These are phyloP conservation scores for Tetheella fluctuosa DNA, from an alignment of 2,888 invertebrate species.

Conservation along the genomic window DNA sequence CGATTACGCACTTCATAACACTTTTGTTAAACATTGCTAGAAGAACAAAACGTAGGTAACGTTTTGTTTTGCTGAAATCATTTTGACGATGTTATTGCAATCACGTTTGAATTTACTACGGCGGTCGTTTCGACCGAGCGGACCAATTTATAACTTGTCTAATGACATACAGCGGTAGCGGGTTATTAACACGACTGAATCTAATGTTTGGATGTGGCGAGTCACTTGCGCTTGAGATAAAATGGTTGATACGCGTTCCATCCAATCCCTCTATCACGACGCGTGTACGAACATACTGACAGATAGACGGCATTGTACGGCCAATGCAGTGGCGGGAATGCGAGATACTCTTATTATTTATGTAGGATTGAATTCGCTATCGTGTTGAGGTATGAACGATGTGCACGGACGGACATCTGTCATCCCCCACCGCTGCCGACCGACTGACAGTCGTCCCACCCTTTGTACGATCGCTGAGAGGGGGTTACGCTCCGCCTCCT, in stretches of 20 bases:
- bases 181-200: constrained; percentile 46
- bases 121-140: constrained; percentile 25
- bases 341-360: constrained; percentile 66
- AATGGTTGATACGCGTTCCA: constrained; percentile 20
- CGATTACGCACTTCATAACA: background rate
- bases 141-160: constrained; percentile 36
- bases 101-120: constrained; percentile 23
- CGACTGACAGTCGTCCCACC: constrained; percentile 70
- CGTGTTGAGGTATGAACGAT: constrained; percentile 75
- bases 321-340: constrained; percentile 24
- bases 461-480: constrained; percentile 40
- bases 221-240: constrained; percentile 40
- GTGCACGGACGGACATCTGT: constrained; percentile 68
- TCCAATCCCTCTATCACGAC: constrained; percentile 13
- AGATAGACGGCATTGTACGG: constrained; percentile 22
- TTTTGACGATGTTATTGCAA: constrained; percentile 20
- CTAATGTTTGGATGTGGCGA: constrained; percentile 48
- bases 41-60: no score
- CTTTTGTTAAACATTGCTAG: background rate
- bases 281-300: constrained; percentile 41
- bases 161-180: constrained; percentile 39
- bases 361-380: constrained; percentile 73
- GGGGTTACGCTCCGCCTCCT: constrained; percentile 54
- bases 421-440: constrained; percentile 71
- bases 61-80: constrained; percentile 11